phyloP scores from a whole-genome alignment of 2,113 vertebrate species.

The Suricata suricatta region DNA sequence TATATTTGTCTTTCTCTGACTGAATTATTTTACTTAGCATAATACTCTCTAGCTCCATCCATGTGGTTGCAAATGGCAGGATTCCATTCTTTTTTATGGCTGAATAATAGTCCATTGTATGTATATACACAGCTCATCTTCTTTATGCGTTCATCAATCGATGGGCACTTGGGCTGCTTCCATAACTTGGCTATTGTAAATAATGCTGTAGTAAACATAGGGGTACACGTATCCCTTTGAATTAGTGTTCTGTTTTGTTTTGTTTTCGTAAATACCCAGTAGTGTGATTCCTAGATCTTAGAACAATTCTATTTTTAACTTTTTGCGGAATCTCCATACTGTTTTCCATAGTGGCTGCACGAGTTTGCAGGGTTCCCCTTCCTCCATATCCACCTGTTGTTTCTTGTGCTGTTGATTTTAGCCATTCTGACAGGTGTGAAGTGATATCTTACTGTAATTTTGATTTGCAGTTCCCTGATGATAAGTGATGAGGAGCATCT shows the following conservation, averaged over 20 bases:
- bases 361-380: neutral
- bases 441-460: neutral
- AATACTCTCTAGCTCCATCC: neutral
- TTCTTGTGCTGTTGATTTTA: neutral
- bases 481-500: neutral
- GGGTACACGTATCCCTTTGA: neutral
- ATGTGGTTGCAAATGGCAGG: neutral
- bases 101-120: neutral
- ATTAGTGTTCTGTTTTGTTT: neutral
- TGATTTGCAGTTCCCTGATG: neutral
- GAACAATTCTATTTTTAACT: neutral
- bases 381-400: neutral
- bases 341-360: neutral
- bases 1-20: neutral
- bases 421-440: neutral
- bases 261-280: neutral
- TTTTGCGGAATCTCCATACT: neutral
- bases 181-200: neutral
- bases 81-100: neutral
- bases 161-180: neutral
- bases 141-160: neutral
- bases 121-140: neutral
- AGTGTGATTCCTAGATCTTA: neutral
- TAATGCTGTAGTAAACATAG: neutral
- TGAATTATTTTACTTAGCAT: neutral